Evolutionary conservation across 2,113 vertebrate species (phyloP), one percentile per base, ranked within the genome.

Genomic region (Scomber japonicus): DNA sequence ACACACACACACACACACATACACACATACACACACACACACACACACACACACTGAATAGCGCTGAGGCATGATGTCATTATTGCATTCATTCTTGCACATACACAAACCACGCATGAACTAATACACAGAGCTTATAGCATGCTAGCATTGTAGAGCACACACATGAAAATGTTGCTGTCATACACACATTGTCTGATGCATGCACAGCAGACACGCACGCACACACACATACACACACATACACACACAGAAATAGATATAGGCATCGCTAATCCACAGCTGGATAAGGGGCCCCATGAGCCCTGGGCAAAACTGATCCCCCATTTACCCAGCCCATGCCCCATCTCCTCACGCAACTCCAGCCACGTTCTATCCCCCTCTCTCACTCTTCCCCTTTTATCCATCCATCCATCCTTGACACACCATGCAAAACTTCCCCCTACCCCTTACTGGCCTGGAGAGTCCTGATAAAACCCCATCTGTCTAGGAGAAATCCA

Each of bases 221-320:
- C 24, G 2, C 24, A 27, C 24, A 27, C 24, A 27, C 24, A 27
- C 69, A 78, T 50, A 51, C 75, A 81, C 80, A 79, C 76, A 74
- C 71, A 71, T 62, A 53, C 57, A 65, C 53, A 53, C 40, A 67
- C 62, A 55, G 55, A 76, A 50, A 61, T 46, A 65, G 51, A 54
- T 55, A 49, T 53, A 64, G 72, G 57, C 77, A 78, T 84, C 59
- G 45, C 66, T 82, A 81, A 93, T 84, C 88, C 86, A 81, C 70
- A 81, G 79, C 72, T 69, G 80, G 83, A 82, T 84, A 72, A 86
- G 65, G 78, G 50, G 75, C 65, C 85, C 78, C 57, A 65, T 77
- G 88, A 85, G 91, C 87, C 77, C 50, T 21, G 31, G 80, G 87
- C 65, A 69, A 87, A 90, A 78, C 49, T 67, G 84, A 92, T 85